Evolutionary conservation across 2,113 vertebrate genomes (phyloP), one percentile per base, ranked within the genome.

Genomic region (Corvus hawaiiensis): DNA sequence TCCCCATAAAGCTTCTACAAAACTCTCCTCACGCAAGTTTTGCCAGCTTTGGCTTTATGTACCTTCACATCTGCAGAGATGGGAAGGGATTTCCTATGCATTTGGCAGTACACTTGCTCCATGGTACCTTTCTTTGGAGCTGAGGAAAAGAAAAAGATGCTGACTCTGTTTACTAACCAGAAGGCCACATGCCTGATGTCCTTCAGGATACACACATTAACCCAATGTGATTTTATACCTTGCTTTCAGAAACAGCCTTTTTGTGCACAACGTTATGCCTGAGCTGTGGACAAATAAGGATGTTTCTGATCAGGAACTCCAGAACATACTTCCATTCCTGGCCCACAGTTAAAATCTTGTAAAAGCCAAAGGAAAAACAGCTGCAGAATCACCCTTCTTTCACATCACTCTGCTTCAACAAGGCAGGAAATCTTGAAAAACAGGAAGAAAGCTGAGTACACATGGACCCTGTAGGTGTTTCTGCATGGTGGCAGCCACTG

Each of bases 391-490:
- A 17, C 11, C 24, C 52, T 72, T 55, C 24, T 44, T 69, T 62
- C 56, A 48, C 15, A 48, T 19, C 23, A 13, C 17, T 41, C 67
- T 82, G 61, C 48, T 84, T 64, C 63, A 69, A 58, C 17, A 81
- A 68, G 61, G 62, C 52, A 91, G 17, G 81, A 78, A 19, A 30
- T 24, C 24, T 35, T 63, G 48, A 39, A 64, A 73, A 91, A 54
- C 48, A 68, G 69, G 49, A 79, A 74, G 63, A 58, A 86, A 91
- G 41, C 14, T 13, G 48, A 59, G 55, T 67, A 69, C 13, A 9
- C 0, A 1, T 2, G 2, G 37, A 48, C 41, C 26, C 18, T 16
- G 52, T 8, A n/a, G 23, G 30, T 18, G 22, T 58, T 64, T 33
- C 43, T 73, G 51, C 41, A 13, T 39, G 30, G 18, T 46, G 56